Evolutionary conservation across 2,888 invertebrate genomes (phyloP).

Genomic region (Harpalus rufipes): DNA sequence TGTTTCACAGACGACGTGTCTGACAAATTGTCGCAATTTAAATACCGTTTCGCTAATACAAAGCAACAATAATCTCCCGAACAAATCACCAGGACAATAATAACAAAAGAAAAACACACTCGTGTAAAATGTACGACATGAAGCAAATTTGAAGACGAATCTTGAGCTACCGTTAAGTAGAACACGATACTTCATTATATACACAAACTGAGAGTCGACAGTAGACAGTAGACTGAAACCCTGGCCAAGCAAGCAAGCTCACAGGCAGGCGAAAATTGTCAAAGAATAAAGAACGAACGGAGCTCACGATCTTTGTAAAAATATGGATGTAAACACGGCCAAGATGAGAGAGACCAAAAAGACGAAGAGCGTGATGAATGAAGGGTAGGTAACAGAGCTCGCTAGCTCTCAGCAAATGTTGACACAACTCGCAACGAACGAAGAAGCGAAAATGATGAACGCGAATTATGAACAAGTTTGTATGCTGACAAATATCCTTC

Average conservation of each 20-base stretch:
- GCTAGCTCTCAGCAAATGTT: conserved; percentile 58
- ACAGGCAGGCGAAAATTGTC: conserved; percentile 40
- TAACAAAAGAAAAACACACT: conserved; percentile 55
- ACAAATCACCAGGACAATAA: conserved; percentile 46
- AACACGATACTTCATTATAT: conserved; percentile 61
- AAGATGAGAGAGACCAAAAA: conserved; percentile 46
- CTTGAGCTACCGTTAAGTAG: conserved; percentile 14
- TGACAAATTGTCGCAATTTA: conserved; percentile 45
- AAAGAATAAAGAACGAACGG: conserved; percentile 46
- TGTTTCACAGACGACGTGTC: not conserved
- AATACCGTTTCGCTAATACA: conserved; percentile 39
- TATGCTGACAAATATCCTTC: conserved; percentile 54
- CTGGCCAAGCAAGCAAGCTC: not conserved
- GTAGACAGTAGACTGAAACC: not conserved
- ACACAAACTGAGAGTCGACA: conserved; percentile 39
- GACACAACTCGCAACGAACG: conserved; percentile 51
- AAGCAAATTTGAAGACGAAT: conserved; percentile 56
- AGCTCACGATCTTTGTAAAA: conserved; percentile 53
- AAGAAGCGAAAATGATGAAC: conserved; percentile 63
- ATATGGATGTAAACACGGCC: conserved; percentile 62
- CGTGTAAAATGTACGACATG: conserved; percentile 34
- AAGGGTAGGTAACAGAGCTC: conserved; percentile 47
- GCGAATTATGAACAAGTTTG: conserved; percentile 64
- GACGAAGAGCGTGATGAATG: conserved; percentile 59
- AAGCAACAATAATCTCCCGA: conserved; percentile 16